phyloP scores from a whole-genome alignment of 1,140 invertebrate genomes.

The Ridgeia piscesae region DNA sequence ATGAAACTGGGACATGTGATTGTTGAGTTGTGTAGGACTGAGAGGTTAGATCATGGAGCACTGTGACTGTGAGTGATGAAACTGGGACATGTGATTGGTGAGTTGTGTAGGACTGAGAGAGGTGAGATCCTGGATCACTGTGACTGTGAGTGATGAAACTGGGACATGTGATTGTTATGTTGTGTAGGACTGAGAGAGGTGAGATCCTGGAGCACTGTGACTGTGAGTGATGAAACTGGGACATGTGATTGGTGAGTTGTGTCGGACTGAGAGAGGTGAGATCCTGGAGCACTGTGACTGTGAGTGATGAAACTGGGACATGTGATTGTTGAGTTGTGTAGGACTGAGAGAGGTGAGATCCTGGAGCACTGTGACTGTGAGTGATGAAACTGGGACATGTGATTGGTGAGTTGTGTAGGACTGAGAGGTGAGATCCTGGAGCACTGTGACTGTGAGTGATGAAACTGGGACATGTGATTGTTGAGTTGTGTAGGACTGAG shows the following conservation, averaged over 20 bases:
- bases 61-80: neutral
- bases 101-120: too few relatives aligned
- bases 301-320: neutral
- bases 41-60: neutral
- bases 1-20: neutral
- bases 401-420: too few relatives aligned
- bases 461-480: neutral
- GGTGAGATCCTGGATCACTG: neutral
- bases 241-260: too few relatives aligned
- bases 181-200: neutral
- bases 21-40: neutral
- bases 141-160: neutral
- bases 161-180: neutral
- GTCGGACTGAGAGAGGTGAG: too few relatives aligned
- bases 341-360: neutral
- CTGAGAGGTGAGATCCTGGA: too few relatives aligned
- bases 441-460: neutral
- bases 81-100: neutral
- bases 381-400: neutral
- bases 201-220: neutral
- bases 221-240: neutral
- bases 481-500: neutral
- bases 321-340: neutral
- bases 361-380: neutral
- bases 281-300: neutral